Evolutionary conservation across 2,888 invertebrate genomes (phyloP).

Genomic region (Athalia rosae): DNA sequence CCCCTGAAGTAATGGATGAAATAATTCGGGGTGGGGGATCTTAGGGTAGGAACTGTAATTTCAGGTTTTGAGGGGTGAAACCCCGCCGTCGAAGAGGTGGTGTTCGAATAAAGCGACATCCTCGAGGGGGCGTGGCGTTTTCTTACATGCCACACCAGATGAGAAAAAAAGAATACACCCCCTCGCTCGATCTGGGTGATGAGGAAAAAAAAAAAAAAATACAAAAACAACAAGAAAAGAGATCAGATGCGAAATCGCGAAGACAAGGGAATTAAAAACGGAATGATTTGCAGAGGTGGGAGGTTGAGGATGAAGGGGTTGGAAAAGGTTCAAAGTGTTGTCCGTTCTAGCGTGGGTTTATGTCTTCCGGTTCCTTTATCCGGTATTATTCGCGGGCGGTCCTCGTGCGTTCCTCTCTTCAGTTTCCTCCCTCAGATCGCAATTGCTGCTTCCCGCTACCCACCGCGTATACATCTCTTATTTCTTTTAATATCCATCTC

Average conservation of each 20-base stretch:
- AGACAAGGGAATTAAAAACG: too few relatives aligned
- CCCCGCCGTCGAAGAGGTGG: neutral
- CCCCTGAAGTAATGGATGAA: slow-evolving; percentile 29
- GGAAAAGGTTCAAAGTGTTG: slow-evolving; percentile 58
- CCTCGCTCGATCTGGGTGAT: too few relatives aligned
- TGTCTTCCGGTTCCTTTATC: slow-evolving; percentile 68
- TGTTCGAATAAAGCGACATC: slow-evolving; percentile 28
- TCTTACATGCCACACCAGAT: neutral
- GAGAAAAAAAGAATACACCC: too few relatives aligned
- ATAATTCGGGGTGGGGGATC: neutral
- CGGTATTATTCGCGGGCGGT: slow-evolving; percentile 20
- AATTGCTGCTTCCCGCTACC: too few relatives aligned
- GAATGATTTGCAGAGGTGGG: too few relatives aligned
- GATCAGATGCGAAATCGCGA: too few relatives aligned
- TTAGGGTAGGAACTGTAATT: slow-evolving; percentile 22
- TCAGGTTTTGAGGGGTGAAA: slow-evolving; percentile 12
- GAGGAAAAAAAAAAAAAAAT: too few relatives aligned
- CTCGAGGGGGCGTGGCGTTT: slow-evolving; percentile 19
- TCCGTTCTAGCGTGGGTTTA: slow-evolving; percentile 67
- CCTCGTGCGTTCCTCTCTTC: neutral
- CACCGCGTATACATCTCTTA: neutral
- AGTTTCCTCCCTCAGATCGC: neutral
- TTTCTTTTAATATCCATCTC: neutral
- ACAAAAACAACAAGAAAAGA: too few relatives aligned
- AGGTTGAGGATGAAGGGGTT: neutral